Percentiles rank a stretch among this genome's conserved stretches.
Evolutionary conservation across 2,888 invertebrate species (phyloP).

Genomic region (Andrena marginata): DNA sequence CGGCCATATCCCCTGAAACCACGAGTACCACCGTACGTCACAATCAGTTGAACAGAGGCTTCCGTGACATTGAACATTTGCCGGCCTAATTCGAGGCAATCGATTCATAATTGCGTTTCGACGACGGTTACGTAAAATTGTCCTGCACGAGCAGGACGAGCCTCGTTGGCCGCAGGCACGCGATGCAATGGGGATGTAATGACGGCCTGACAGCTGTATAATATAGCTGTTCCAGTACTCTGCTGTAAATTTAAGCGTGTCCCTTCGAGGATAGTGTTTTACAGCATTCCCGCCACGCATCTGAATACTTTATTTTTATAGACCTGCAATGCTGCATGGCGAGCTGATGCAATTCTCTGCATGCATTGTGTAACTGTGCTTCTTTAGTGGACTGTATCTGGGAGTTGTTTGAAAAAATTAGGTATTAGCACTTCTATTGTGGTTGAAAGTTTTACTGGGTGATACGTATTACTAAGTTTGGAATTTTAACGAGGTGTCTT

Average conservation of each 20-base stretch:
- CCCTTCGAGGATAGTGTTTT: no score
- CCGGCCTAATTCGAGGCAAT: conserved; percentile 11
- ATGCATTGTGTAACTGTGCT: no score
- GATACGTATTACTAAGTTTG: not conserved
- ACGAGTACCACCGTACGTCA: not conserved
- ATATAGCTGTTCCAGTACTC: not conserved
- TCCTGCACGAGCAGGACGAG: conserved; percentile 29
- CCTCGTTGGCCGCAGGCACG: conserved; percentile 28
- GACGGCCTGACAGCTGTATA: not conserved
- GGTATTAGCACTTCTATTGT: not conserved
- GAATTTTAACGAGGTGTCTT: no score
- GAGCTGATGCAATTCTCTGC: no score
- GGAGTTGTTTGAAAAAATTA: not conserved
- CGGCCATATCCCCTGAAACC: conserved; percentile 82
- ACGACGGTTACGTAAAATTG: conserved; percentile 51
- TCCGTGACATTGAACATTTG: conserved; percentile 14
- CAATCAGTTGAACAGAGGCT: no score
- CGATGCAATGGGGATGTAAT: conserved; percentile 17
- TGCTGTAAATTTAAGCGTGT: no score
- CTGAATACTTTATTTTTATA: no score
- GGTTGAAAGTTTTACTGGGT: not conserved
- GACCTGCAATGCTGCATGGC: no score
- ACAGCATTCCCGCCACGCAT: no score
- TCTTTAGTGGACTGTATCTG: not conserved
- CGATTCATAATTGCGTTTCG: conserved; percentile 38